Base-by-base conservation (phyloP, 2,797 vertebrate genomes). In the Notolabrus celidotus region DNA sequence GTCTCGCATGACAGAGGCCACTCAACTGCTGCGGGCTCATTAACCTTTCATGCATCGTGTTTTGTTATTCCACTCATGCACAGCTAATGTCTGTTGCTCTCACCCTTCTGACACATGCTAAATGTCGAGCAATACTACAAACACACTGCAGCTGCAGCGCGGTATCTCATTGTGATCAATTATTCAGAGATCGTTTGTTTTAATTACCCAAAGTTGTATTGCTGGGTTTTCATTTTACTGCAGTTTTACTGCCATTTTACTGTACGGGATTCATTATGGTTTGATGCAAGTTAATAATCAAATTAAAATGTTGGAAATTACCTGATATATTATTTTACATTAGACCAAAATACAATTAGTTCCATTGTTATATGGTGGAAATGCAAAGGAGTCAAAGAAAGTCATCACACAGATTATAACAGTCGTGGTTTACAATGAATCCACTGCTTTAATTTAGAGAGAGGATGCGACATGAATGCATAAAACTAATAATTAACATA, bases 21-120 rank as follows among this genome's bases (percentile, higher is more conserved):
- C 76, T 81, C 31, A 55, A 65, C 63, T 86, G 77, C 74, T 81
- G 60, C 20, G 8, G 47, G 71, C 80, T 90, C 80, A 89, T 91
- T 87, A 86, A 89, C 85, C 85, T 91, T 92, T 88, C 74, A 86
- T 77, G 51, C 64, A 27, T 49, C 34, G 54, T 41, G 47, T 74
- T 88, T 83, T 83, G 50, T 75, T 77, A 83, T 89, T 85, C 84
- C 8, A 10, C 67, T 82, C 85, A 88, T 79, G 83, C 67, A 71
- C 70, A 23, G 59, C 75, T 49, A 41, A 10, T 65, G 53, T 73
- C 73, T 67, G 62, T 70, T 67, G 34, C 67, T 43, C 74, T 69
- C 68, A 39, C 52, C 34, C 71, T 66, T 84, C 59, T 58, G 67
- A 72, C 71, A 58, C 61, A 71, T 68, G 63, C 57, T 54, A 77